Evolutionary conservation across 2,888 invertebrate species (phyloP).

Genomic region (Pteria penguin): DNA sequence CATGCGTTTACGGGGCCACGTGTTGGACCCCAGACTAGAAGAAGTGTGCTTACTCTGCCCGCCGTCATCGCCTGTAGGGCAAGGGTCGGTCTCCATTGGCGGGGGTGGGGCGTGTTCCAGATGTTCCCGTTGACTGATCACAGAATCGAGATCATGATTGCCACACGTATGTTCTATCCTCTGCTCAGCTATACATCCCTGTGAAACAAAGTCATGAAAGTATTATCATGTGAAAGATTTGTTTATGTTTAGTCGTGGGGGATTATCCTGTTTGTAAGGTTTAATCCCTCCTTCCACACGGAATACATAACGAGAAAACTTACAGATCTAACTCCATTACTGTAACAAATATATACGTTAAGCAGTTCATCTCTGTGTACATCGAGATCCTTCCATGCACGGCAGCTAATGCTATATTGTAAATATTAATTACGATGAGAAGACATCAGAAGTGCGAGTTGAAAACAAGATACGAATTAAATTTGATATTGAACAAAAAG

Average conservation of each 20-base stretch:
- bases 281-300: background rate
- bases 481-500: too few species aligned
- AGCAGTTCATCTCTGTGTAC: too few species aligned
- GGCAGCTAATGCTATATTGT: too few species aligned
- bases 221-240: background rate
- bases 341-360: too few species aligned
- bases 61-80: conserved; percentile 29
- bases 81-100: conserved; percentile 25
- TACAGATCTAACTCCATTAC: background rate
- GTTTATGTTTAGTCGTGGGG: background rate
- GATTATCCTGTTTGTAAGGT: background rate
- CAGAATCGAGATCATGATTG: conserved; percentile 42
- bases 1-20: conserved; percentile 66
- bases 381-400: too few species aligned
- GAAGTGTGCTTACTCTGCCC: conserved; percentile 20
- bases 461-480: too few species aligned
- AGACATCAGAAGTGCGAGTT: too few species aligned
- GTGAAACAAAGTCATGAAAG: conserved; percentile 20
- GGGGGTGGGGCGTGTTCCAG: background rate
- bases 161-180: conserved; percentile 73
- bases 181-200: conserved; percentile 78
- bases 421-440: too few species aligned
- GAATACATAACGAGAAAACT: background rate
- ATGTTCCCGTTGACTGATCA: conserved; percentile 21
- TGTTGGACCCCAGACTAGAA: conserved; percentile 57